Percentiles rank a stretch among this genome's conserved stretches.
Conservation (phyloP, 2,888 invertebrate genomes). For the Cantharis rustica region DNA sequence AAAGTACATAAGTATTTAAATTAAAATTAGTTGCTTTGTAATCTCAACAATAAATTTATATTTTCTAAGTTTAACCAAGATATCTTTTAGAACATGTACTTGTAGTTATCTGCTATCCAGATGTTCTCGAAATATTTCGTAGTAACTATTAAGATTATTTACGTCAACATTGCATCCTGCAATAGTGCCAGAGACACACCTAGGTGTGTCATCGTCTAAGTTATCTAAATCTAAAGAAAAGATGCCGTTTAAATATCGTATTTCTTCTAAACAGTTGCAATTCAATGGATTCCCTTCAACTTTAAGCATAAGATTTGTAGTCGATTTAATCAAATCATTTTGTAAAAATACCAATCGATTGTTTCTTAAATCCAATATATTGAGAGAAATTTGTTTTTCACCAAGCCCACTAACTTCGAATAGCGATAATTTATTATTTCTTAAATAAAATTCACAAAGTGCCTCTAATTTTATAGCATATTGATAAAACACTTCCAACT, state of each 20-base stretch:
- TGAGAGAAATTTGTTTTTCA: neutral
- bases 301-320: slow-evolving; percentile 34
- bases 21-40: neutral
- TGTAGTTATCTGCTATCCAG: neutral
- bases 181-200: slow-evolving; percentile 29
- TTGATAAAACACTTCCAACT: slow-evolving; percentile 9
- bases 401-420: slow-evolving; percentile 10
- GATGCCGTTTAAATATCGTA: slow-evolving; percentile 24
- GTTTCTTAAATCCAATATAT: slow-evolving; percentile 30
- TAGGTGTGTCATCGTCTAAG: slow-evolving; percentile 33
- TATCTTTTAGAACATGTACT: neutral
- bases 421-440: slow-evolving; percentile 11
- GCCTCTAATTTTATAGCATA: slow-evolving; percentile 6
- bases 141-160: slow-evolving; percentile 7
- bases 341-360: slow-evolving; percentile 38
- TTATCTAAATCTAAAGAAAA: slow-evolving; percentile 28
- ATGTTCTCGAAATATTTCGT: neutral
- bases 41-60: neutral
- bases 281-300: slow-evolving; percentile 40
- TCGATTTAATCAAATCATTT: slow-evolving; percentile 30
- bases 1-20: neutral
- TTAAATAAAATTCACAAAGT: slow-evolving; percentile 10
- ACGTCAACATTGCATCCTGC: slow-evolving; percentile 5
- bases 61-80: neutral
- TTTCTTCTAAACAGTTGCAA: slow-evolving; percentile 34